These are phyloP conservation scores for Otolemur crassicaudatus DNA, from an alignment of 2,797 vertebrate species.

Conservation along the genomic window DNA sequence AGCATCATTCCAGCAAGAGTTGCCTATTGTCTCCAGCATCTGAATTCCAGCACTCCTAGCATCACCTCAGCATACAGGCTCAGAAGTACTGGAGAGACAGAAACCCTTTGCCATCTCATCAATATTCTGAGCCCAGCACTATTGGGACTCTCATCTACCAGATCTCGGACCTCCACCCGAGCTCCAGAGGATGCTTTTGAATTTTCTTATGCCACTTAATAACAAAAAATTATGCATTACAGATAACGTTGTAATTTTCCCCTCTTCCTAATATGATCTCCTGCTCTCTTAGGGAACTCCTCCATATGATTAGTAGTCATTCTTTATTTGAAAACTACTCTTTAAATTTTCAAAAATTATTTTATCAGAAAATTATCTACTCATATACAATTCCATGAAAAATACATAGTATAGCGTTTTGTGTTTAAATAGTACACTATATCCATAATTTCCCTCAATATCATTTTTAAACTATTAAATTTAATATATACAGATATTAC, in stretches of 20 bases:
- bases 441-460: background rate
- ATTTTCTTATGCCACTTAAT: background rate
- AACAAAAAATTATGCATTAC: background rate
- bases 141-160: background rate
- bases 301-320: background rate
- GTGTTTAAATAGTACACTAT: background rate
- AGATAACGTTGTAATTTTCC: background rate
- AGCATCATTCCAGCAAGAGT: background rate
- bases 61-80: background rate
- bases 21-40: background rate
- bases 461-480: background rate
- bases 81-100: background rate
- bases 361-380: background rate
- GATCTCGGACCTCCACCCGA: background rate
- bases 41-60: no score
- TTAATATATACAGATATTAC: background rate
- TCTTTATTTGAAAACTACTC: background rate
- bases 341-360: slow-evolving; percentile 1
- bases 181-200: background rate
- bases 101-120: background rate
- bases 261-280: background rate
- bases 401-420: background rate
- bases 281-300: background rate
- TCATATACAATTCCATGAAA: background rate
- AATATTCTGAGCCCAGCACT: background rate